Percentiles rank a stretch among this genome's conserved stretches.
Evolutionary conservation across 2,113 vertebrate genomes (phyloP).

Genomic region (Oceanodroma tethys): DNA sequence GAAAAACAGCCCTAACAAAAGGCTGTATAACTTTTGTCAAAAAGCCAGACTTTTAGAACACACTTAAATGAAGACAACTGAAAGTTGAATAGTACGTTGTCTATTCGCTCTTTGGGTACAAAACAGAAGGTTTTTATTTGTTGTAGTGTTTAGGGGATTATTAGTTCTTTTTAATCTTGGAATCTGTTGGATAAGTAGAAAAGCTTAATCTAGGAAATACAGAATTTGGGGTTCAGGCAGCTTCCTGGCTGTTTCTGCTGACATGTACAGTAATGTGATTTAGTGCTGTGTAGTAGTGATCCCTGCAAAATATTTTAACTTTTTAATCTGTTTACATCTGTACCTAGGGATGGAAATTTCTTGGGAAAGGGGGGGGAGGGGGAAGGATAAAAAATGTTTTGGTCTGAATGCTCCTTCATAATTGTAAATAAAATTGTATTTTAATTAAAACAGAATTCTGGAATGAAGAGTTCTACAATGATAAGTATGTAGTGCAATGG

Average conservation of each 20-base stretch:
- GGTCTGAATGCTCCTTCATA: neutral
- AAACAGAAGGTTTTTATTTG: neutral
- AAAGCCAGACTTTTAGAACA: neutral
- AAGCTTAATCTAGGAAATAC: neutral
- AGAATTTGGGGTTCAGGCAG: neutral
- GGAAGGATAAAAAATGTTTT: neutral
- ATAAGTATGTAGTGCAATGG: neutral
- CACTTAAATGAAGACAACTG: neutral
- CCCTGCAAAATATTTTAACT: neutral
- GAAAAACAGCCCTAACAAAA: neutral
- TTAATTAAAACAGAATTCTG: neutral
- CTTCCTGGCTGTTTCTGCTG: neutral
- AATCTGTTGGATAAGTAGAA: neutral
- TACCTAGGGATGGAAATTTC: neutral
- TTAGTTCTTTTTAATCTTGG: neutral
- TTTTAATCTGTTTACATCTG: neutral
- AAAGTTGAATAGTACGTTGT: neutral
- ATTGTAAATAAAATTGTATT: neutral
- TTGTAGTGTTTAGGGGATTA: neutral
- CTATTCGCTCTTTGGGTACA: neutral
- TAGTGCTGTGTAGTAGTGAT: neutral
- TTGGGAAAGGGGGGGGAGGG: neutral
- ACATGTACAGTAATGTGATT: neutral
- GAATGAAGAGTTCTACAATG: neutral
- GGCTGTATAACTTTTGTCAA: neutral